Percentiles rank a stretch among this genome's conserved stretches.
Evolutionary conservation across 1,140 invertebrate genomes (phyloP).

Genomic region (Bombus balteatus): DNA sequence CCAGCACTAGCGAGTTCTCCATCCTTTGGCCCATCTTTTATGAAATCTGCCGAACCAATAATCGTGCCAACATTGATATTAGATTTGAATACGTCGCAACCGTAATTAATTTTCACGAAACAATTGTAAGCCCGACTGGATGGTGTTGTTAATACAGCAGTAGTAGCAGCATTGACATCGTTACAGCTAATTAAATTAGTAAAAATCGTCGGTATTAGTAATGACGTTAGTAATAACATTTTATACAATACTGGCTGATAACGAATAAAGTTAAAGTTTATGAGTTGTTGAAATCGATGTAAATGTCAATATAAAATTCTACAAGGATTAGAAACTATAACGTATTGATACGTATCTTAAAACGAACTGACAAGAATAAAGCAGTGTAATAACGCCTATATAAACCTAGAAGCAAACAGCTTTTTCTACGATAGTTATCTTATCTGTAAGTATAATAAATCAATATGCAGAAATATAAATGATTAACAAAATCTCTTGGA

Average conservation of each 20-base stretch:
- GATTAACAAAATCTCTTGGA: background rate
- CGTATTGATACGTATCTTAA: background rate
- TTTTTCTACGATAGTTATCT: background rate
- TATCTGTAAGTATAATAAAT: background rate
- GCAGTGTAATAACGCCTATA: background rate
- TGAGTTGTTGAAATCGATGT: background rate
- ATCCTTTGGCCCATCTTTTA: background rate
- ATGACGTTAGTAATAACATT: background rate
- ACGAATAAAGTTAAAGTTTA: too few species aligned
- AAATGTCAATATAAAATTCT: background rate
- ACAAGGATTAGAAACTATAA: background rate
- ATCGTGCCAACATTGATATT: background rate
- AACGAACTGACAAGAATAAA: background rate
- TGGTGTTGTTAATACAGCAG: background rate
- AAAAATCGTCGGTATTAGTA: background rate
- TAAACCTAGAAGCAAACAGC: background rate
- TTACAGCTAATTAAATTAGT: too few species aligned
- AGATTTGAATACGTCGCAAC: background rate
- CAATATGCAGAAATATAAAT: background rate
- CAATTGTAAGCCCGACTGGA: slow-evolving; percentile 8
- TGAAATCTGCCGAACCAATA: background rate
- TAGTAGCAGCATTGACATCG: background rate
- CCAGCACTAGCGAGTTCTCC: background rate
- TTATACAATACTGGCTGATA: background rate
- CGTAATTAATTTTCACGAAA: background rate